Conservation (phyloP, 2,113 vertebrate genomes). For the Amphiprion percula region DNA sequence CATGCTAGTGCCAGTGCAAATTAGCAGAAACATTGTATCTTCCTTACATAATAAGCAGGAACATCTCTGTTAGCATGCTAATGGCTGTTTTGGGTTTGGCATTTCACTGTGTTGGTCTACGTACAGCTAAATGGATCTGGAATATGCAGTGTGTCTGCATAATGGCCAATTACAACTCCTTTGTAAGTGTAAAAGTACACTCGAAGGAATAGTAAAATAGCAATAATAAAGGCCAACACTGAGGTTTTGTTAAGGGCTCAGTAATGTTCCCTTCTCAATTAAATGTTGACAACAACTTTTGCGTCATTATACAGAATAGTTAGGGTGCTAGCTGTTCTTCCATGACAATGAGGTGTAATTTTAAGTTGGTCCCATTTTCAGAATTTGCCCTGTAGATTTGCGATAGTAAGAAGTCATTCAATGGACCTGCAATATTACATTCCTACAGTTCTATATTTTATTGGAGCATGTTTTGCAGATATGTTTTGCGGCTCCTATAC, state of each 20-base stretch:
- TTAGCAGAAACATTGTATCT: conserved; percentile 66
- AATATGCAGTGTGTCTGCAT: conserved; percentile 52
- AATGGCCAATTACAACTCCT: conserved; percentile 74
- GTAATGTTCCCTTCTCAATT: conserved; percentile 38
- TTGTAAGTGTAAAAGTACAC: conserved; percentile 67
- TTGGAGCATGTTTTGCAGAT: neutral
- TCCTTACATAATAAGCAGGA: conserved; percentile 54
- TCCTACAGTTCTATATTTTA: neutral
- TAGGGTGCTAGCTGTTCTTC: conserved; percentile 10
- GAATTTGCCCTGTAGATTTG: neutral
- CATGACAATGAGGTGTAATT: conserved; percentile 27
- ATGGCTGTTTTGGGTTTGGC: conserved; percentile 63
- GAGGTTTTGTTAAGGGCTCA: conserved; percentile 43
- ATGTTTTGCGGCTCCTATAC: no score
- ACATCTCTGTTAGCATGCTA: conserved; percentile 73
- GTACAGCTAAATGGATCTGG: conserved; percentile 60
- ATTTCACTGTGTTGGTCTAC: conserved; percentile 61
- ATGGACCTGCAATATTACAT: neutral
- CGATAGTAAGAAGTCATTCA: neutral
- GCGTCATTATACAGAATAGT: conserved; percentile 19
- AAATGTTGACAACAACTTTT: conserved; percentile 36
- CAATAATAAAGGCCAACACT: conserved; percentile 47
- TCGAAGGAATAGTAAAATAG: conserved; percentile 59
- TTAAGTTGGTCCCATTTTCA: conserved; percentile 8
- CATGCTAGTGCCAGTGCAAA: conserved; percentile 67